These are phyloP conservation scores for Mayetiola destructor DNA, from an alignment of 2,888 invertebrate genomes.

Conservation along the genomic window DNA sequence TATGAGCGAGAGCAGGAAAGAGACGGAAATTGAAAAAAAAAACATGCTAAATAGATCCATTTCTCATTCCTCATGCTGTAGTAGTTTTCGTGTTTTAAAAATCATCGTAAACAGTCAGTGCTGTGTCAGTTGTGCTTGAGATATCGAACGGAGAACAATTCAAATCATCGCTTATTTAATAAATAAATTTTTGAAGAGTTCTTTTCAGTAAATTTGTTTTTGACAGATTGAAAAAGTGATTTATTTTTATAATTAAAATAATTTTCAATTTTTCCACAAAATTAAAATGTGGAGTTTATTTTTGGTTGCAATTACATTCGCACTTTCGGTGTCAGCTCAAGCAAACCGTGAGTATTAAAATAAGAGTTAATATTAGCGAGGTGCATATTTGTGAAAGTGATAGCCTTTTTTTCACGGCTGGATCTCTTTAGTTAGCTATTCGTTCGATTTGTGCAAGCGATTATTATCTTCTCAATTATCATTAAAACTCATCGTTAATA, in stretches of 20 bases:
- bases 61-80: not conserved
- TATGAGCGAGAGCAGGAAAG: too few species aligned
- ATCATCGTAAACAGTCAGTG: not conserved
- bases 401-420: too few species aligned
- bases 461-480: too few species aligned
- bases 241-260: not conserved
- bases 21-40: not conserved
- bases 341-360: not conserved
- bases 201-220: too few species aligned
- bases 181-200: too few species aligned
- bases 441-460: too few species aligned
- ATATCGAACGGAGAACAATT: constrained; percentile 2
- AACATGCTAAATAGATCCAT: not conserved
- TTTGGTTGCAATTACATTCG: not conserved
- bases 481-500: too few species aligned
- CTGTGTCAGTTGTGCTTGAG: constrained; percentile 1
- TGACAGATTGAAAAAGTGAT: not conserved
- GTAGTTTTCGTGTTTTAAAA: constrained; percentile 1
- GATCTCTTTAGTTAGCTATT: too few species aligned
- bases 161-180: too few species aligned
- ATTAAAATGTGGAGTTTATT: constrained; percentile 4
- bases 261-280: not conserved
- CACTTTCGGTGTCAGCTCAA: not conserved
- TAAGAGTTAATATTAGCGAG: not conserved
- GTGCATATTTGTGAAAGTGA: too few species aligned